Percentiles rank a stretch among this genome's conserved stretches.
These are phyloP conservation scores for Chaetodon trifasciatus DNA, from an alignment of 2,797 vertebrate species.

Conservation along the genomic window DNA sequence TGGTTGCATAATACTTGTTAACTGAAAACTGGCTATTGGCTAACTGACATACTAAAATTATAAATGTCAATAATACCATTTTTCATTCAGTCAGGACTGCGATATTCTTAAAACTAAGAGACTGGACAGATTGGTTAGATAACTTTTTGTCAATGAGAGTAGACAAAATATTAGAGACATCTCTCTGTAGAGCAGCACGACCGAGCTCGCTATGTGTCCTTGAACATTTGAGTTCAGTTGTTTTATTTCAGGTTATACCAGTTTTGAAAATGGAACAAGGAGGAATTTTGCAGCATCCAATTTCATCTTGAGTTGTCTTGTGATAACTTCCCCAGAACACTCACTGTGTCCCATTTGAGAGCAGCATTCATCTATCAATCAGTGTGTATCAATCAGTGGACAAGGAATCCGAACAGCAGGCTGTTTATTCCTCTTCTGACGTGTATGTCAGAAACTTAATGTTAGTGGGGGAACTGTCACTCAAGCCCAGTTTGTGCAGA, in stretches of 20 bases:
- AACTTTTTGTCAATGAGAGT: not conserved
- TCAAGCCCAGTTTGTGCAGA: not conserved
- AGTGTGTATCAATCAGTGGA: not conserved
- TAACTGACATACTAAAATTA: not conserved
- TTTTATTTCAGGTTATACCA: too few relatives aligned
- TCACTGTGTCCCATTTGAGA: not conserved
- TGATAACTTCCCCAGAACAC: not conserved
- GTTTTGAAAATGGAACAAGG: too few relatives aligned
- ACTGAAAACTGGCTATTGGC: not conserved
- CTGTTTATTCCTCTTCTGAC: not conserved
- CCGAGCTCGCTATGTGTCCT: not conserved
- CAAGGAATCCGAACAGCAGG: too few relatives aligned
- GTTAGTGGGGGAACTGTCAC: not conserved
- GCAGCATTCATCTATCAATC: not conserved
- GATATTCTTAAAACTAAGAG: not conserved
- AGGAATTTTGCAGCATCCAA: not conserved
- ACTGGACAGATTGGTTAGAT: not conserved
- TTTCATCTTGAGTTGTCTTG: not conserved
- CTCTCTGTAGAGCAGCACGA: too few relatives aligned
- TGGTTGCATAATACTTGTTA: not conserved
- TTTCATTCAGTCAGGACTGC: not conserved
- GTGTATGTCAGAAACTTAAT: too few relatives aligned
- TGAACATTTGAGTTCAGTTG: too few relatives aligned
- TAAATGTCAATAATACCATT: not conserved
- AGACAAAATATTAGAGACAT: not conserved